phyloP scores from a whole-genome alignment of 92 coral and sea anemone species.

The Porites divaricata region DNA sequence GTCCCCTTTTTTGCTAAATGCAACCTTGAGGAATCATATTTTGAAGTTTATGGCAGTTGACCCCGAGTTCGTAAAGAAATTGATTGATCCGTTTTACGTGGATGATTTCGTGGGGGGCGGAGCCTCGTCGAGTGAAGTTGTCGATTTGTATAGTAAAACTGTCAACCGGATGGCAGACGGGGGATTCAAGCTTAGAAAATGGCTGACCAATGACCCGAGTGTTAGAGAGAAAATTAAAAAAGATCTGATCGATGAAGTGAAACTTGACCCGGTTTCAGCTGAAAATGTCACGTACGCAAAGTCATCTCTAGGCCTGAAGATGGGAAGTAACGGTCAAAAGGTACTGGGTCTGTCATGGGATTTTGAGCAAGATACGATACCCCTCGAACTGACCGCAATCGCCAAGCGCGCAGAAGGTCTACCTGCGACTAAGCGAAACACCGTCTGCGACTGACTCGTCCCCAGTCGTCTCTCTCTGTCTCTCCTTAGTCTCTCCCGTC shows the following conservation, averaged over 20 bases:
- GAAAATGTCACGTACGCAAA: conserved; percentile 3
- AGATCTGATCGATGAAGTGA: background rate
- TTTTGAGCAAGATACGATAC: background rate
- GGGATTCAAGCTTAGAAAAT: conserved; percentile 15
- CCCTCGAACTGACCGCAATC: background rate
- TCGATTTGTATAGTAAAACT: background rate
- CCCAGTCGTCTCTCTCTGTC: too few species aligned
- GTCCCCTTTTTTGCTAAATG: conserved; percentile 34
- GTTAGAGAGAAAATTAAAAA: conserved; percentile 1
- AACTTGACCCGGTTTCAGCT: background rate
- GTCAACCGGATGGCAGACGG: background rate
- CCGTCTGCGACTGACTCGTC: too few species aligned
- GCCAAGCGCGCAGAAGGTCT: background rate
- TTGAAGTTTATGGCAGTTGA: conserved; percentile 16
- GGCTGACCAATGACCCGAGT: conserved; percentile 9
- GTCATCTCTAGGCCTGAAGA: background rate
- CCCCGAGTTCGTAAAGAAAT: conserved; percentile 32
- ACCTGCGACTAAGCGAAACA: conserved; percentile 12
- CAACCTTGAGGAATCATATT: conserved; percentile 37
- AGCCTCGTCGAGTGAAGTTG: background rate
- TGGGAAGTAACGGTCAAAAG: conserved; percentile 15
- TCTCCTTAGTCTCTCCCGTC: too few species aligned
- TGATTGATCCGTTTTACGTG: conserved; percentile 23
- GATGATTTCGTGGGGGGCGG: conserved; percentile 18
- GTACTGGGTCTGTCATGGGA: conserved; percentile 1